phyloP scores from a whole-genome alignment of 1,140 invertebrate species.

The Hycleus phaleratus region DNA sequence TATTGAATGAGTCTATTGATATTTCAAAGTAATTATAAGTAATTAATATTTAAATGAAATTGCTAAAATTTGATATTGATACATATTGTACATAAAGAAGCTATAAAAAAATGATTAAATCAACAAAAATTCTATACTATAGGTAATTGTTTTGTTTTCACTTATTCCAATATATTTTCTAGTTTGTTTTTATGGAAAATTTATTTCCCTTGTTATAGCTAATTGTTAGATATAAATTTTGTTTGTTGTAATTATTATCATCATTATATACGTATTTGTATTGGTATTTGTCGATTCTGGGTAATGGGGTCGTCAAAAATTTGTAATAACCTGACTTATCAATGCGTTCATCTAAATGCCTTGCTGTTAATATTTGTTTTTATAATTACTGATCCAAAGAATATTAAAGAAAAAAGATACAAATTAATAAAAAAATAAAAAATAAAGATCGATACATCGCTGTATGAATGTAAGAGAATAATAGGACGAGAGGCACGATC shows the following conservation, averaged over 20 bases:
- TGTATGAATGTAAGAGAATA: slow-evolving; percentile 18
- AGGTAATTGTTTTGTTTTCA: slow-evolving; percentile 5
- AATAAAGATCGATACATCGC: too few species aligned
- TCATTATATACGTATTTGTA: not conserved
- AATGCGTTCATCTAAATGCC: slow-evolving; percentile 24
- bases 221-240: slow-evolving; percentile 8
- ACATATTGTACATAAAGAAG: slow-evolving; percentile 32
- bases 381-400: slow-evolving; percentile 21
- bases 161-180: not conserved
- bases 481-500: slow-evolving; percentile 21
- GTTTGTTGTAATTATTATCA: not conserved
- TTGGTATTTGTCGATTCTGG: slow-evolving; percentile 19
- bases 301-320: not conserved
- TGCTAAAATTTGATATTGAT: slow-evolving; percentile 29
- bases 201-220: slow-evolving; percentile 7
- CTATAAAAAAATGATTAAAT: slow-evolving; percentile 21
- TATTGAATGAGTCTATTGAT: slow-evolving; percentile 33
- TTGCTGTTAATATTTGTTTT: slow-evolving; percentile 26
- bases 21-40: slow-evolving; percentile 27
- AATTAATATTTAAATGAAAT: slow-evolving; percentile 30
- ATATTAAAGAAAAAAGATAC: not conserved
- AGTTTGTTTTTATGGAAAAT: not conserved
- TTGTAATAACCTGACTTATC: slow-evolving; percentile 5
- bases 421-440: not conserved
- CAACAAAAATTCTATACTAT: slow-evolving; percentile 18